Evolutionary conservation across 2,113 vertebrate genomes (phyloP).

Genomic region (Leptobrachium ailaonicum): DNA sequence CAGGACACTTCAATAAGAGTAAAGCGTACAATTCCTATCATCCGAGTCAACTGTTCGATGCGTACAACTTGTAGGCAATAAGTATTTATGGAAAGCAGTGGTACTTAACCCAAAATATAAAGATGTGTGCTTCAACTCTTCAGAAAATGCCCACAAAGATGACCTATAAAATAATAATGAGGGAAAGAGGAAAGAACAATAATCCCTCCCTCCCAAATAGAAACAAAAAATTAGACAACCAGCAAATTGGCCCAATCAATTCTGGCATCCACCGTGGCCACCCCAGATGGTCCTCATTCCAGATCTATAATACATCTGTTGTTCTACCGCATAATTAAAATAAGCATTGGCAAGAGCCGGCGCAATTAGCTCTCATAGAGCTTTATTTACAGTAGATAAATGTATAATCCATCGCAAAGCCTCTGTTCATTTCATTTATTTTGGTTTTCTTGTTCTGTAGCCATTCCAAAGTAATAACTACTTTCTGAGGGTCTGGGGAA

Average conservation of each 20-base stretch:
- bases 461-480: not conserved
- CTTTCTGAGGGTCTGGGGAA: not conserved
- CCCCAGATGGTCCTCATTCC: constrained; percentile 18
- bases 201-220: not conserved
- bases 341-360: not conserved
- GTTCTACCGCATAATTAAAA: constrained; percentile 15
- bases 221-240: not conserved
- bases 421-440: constrained; percentile 27
- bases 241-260: not conserved
- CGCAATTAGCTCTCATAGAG: constrained; percentile 4
- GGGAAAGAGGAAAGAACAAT: no score
- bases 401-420: not conserved
- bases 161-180: no score
- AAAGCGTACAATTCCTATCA: no score
- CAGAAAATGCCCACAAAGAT: no score
- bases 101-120: no score
- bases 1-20: no score
- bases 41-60: no score
- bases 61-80: no score
- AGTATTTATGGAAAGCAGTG: no score
- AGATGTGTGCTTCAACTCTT: no score
- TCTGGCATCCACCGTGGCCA: constrained; percentile 4
- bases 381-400: constrained; percentile 36
- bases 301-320: constrained; percentile 32
- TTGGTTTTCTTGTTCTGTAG: constrained; percentile 22